Percentiles rank a stretch among this genome's conserved stretches.
phyloP scores from a whole-genome alignment of 2,797 vertebrate genomes.

The Acridotheres tristis region DNA sequence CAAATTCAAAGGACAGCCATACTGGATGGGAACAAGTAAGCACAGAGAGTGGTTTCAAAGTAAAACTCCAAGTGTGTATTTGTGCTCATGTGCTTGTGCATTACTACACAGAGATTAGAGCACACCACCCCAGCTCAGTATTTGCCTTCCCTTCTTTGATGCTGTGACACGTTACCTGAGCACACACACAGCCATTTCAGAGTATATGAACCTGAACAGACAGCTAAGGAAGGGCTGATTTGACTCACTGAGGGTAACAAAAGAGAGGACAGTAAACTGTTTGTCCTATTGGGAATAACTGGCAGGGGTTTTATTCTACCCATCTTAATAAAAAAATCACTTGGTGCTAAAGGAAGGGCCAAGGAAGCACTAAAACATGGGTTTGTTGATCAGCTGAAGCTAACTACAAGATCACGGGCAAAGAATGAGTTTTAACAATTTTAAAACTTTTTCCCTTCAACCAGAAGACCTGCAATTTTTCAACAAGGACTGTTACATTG shows the following conservation, averaged over 20 bases:
- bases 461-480: neutral
- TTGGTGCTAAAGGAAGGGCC: neutral
- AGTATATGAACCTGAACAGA: neutral
- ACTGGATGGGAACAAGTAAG: neutral
- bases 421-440: neutral
- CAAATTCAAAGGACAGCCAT: neutral
- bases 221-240: neutral
- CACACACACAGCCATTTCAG: neutral
- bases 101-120: neutral
- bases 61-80: neutral
- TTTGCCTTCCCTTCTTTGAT: neutral
- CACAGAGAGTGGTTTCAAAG: neutral
- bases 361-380: neutral
- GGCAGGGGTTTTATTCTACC: neutral
- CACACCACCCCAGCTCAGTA: neutral
- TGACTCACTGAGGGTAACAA: neutral
- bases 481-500: neutral
- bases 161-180: neutral
- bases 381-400: neutral
- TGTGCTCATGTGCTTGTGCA: rapidly evolving
- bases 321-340: neutral
- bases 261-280: neutral
- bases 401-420: neutral
- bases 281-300: neutral
- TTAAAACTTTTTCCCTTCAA: neutral